Percentiles rank a stretch among this genome's conserved stretches.
Evolutionary conservation across 2,797 vertebrate genomes (phyloP).

Genomic region (Brotula barbata): DNA sequence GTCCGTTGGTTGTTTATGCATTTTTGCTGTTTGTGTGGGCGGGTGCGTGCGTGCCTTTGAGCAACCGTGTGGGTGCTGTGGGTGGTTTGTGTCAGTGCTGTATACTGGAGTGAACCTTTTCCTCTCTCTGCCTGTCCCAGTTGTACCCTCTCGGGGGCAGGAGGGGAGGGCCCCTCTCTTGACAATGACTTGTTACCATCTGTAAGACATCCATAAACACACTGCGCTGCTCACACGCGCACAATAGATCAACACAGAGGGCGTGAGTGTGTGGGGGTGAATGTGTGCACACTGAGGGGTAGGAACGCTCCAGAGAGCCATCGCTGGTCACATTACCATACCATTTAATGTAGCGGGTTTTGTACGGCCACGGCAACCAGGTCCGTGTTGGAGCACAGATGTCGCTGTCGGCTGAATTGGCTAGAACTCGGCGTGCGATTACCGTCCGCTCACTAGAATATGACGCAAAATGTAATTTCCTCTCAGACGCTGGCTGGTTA

Average conservation of each 20-base stretch:
- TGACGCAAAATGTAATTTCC: constrained; percentile 65
- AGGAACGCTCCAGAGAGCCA: constrained; percentile 61
- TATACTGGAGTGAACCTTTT: constrained; percentile 24
- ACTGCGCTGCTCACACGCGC: constrained; percentile 59
- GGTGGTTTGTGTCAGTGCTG: constrained; percentile 12
- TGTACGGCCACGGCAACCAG: constrained; percentile 21
- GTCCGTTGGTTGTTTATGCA: constrained; percentile 2
- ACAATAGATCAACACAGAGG: constrained; percentile 63
- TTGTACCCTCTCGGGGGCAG: constrained; percentile 54
- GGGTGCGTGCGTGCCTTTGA: not conserved
- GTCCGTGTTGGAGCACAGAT: constrained; percentile 24
- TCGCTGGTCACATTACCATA: constrained; percentile 71
- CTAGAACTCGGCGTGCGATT: constrained; percentile 50
- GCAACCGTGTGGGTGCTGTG: not conserved
- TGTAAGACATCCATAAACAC: constrained; percentile 71
- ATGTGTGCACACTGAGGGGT: constrained; percentile 31
- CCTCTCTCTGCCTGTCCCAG: constrained; percentile 49
- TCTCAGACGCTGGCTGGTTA: constrained; percentile 59
- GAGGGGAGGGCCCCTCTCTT: constrained; percentile 32
- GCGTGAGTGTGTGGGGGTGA: constrained; percentile 25
- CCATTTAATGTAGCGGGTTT: constrained; percentile 61
- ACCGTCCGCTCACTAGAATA: constrained; percentile 48
- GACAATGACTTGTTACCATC: constrained; percentile 73
- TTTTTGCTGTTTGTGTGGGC: constrained; percentile 12
- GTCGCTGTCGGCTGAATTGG: constrained; percentile 43